Evolutionary conservation across 1,140 invertebrate genomes (phyloP).

Genomic region (Drosophila ambigua): DNA sequence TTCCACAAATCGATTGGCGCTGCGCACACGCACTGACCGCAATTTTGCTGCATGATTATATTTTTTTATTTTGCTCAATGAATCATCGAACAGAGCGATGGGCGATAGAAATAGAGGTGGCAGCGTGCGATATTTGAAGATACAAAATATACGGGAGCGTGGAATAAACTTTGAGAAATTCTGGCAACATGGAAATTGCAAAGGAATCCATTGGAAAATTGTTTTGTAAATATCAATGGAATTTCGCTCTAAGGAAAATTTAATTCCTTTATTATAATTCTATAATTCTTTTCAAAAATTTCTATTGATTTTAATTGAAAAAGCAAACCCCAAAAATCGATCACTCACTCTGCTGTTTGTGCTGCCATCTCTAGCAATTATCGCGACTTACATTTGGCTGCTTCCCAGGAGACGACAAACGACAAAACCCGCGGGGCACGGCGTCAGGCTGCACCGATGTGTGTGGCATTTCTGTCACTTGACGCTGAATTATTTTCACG

Average conservation of each 20-base stretch:
- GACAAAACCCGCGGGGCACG: constrained; percentile 28
- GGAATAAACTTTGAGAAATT: too few relatives aligned
- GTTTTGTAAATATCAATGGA: too few relatives aligned
- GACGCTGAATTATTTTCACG: constrained; percentile 82
- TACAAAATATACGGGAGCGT: too few relatives aligned
- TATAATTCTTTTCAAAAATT: too few relatives aligned
- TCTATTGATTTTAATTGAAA: not conserved
- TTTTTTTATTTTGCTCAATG: constrained; percentile 40
- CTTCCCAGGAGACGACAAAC: not conserved
- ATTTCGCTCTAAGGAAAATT: too few relatives aligned
- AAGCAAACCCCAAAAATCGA: not conserved
- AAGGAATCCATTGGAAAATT: too few relatives aligned
- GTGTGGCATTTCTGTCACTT: constrained; percentile 82
- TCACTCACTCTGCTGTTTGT: not conserved
- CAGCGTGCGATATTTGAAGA: constrained; percentile 5
- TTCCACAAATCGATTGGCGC: constrained; percentile 79
- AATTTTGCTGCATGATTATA: constrained; percentile 60
- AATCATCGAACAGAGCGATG: constrained; percentile 58
- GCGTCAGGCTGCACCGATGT: constrained; percentile 28
- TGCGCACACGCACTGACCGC: constrained; percentile 79
- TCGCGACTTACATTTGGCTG: not conserved
- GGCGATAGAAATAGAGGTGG: constrained; percentile 47
- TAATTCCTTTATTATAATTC: too few relatives aligned
- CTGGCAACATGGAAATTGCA: too few relatives aligned
- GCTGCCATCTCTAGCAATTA: constrained; percentile 45